Base-by-base conservation (phyloP, 64 coral and sea anemone genomes). In the Trachythela sp. region DNA sequence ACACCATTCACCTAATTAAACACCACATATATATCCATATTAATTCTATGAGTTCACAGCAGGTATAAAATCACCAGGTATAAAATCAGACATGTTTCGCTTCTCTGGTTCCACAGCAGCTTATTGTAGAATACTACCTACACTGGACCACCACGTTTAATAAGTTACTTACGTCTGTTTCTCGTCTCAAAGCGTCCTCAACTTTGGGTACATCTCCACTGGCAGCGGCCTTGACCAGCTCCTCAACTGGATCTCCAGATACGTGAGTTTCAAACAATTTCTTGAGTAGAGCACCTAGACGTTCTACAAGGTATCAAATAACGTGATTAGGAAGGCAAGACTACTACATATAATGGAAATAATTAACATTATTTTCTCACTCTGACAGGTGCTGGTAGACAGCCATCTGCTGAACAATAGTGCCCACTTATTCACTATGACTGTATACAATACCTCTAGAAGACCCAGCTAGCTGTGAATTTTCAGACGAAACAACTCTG, bases 241-340 rank as follows among this genome's bases (percentile, higher is more conserved):
- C 96, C 71, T 99, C 96, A 1, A 99, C 91, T 8, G 93, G 42
- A 92, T 99, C 96, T 26, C 96, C 93, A 9, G 96, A 94, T 14
- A 99, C 93, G 35, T 99, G 96, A 13, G 96, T 95, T 48, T 99
- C 96, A 90, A 99, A 99, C 27, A 99, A 86, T 60, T 99, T 99
- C 93, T 99, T 99, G 29, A 99, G 77, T 2, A 99, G 89, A 41
- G 93, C 93, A 36, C 93, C 93, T 32, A 99, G 38, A 86, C 96
- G 92, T 48, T 99, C 93, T 93, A 83, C 49, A 67, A 43, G 14
- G 29, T 17, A 85, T 39, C 40, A 84, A 38, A 52, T 15, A 11
- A 52, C 22, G 13, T 52, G 13, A 11, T 15, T 52, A 20, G 22
- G 22, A 1, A 52, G 49, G 22, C 13, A 52, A 52, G n/a, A n/a